Base-by-base conservation (phyloP, 2,797 vertebrate genomes). In the Crenuchus spilurus region DNA sequence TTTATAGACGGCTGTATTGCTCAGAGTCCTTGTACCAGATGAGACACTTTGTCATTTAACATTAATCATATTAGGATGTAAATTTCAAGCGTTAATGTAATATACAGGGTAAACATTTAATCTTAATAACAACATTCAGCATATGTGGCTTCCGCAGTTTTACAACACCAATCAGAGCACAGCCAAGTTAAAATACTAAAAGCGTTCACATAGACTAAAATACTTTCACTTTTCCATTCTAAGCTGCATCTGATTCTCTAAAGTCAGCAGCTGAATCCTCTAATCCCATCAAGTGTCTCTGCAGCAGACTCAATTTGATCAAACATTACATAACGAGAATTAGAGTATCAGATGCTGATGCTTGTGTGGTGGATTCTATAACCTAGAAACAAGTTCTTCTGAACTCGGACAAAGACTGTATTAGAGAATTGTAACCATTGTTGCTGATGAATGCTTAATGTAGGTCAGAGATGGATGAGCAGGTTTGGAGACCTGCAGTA, bases 211-310 rank as follows among this genome's bases (percentile, higher is more conserved):
- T 48, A 63, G 9, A 69, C 65, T 54, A 61, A 61, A 77, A 68
- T 10, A 61, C 2, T 31, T 74, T 57, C 54, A 22, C 13, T 79
- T 84, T 76, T n/a, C 9, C 41, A 18, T 13, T 46, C 9, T 46
- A 3, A 55, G 13, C 44, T 28, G 44, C 18, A 48, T 28, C n/a
- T 72, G 39, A 31, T 63, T 42, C n/a, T 33, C 46, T 24, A 39
- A 41, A 31, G 44, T 71, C 70, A 76, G 46, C 26, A 52, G 16
- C 57, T 26, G 41, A 68, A 72, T 77, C 35, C 68, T 65, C 41
- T 35, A 80, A 84, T 75, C 62, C 57, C 18, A 62, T 77, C 75
- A 31, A 71, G 20, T 24, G 35, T n/a, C 24, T 1, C 9, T 57
- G n/a, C 20, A 48, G 35, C 24, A 16, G 48, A 31, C 76, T 63